phyloP scores from a whole-genome alignment of 2,113 vertebrate genomes.

The Craseonycteris thonglongyai region DNA sequence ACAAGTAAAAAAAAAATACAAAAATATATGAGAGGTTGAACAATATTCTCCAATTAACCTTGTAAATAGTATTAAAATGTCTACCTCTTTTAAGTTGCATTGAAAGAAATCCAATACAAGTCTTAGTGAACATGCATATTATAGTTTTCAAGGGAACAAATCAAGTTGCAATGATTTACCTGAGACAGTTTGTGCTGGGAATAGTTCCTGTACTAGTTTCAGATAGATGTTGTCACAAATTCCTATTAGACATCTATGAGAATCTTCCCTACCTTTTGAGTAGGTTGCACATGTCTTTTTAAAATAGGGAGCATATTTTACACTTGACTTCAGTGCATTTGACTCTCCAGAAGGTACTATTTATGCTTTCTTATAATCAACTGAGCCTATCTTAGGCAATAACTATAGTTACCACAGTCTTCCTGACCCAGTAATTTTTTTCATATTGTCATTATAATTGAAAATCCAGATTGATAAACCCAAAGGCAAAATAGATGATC shows the following conservation, averaged over 20 bases:
- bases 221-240: not conserved
- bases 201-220: slow-evolving; percentile 33
- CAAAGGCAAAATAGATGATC: not conserved
- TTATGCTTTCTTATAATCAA: not conserved
- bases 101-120: not conserved
- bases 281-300: slow-evolving; percentile 43
- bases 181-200: not conserved
- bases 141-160: slow-evolving; percentile 23
- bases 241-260: slow-evolving; percentile 2
- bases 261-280: not conserved
- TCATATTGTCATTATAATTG: slow-evolving; percentile 13
- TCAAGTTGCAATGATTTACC: not conserved
- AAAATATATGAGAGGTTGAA: not conserved
- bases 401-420: not conserved
- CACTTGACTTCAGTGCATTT: not conserved
- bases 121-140: not conserved
- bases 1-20: no score
- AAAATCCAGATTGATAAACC: not conserved
- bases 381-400: not conserved
- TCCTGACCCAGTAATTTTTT: not conserved
- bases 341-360: not conserved
- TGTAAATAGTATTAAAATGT: not conserved
- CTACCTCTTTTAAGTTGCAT: not conserved
- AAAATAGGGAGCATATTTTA: not conserved
- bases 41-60: not conserved